phyloP scores from a whole-genome alignment of 2,888 invertebrate genomes.

The Nomada hirtipes region DNA sequence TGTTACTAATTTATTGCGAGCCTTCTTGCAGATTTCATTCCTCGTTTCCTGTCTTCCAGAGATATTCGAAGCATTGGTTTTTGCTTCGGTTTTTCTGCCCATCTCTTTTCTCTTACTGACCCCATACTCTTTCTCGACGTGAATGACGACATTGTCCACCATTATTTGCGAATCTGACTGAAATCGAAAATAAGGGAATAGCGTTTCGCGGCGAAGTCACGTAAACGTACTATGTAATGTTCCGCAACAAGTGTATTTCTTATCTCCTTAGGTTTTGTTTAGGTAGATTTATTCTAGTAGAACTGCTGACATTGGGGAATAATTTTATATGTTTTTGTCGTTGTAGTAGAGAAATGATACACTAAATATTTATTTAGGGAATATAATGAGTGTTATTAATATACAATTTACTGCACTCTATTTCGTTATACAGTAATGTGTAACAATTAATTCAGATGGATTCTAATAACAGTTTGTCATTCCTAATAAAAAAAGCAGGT shows the following conservation, averaged over 20 bases:
- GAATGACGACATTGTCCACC: conserved; percentile 68
- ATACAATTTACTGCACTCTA: no score
- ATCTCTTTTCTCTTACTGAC: background rate
- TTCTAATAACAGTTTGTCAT: no score
- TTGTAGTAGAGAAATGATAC: no score
- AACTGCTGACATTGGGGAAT: no score
- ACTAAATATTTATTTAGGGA: no score
- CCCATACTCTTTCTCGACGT: conserved; percentile 38
- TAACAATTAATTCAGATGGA: no score
- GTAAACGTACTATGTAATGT: background rate
- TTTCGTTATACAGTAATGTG: no score
- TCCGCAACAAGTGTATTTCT: background rate
- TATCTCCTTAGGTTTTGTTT: background rate
- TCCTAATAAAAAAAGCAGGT: no score
- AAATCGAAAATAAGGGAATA: conserved; percentile 38
- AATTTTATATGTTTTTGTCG: no score
- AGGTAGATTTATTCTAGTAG: background rate
- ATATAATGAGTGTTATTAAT: no score
- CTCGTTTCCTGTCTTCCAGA: conserved; percentile 5
- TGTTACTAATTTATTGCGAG: conserved; percentile 65
- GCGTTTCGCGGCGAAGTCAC: background rate
- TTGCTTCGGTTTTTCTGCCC: conserved; percentile 29
- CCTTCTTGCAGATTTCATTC: conserved; percentile 39
- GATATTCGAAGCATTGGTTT: background rate
- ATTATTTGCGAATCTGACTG: conserved; percentile 42